Base-by-base conservation (phyloP, 2,888 invertebrate genomes). In the Eupithecia insigniata region DNA sequence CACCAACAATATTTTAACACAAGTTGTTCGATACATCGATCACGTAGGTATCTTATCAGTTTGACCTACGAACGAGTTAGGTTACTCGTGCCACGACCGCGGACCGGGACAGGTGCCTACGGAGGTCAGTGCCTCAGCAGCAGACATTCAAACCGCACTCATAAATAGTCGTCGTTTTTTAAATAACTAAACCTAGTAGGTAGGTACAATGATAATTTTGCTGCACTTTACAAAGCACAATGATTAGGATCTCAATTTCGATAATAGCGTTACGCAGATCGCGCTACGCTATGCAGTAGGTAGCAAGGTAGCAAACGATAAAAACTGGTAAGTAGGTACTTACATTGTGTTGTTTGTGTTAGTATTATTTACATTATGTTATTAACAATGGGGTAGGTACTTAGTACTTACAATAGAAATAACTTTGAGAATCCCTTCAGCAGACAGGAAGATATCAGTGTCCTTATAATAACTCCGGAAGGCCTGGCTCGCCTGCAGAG, bases 381-480 rank as follows among this genome's bases (percentile, higher is more conserved):
- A 18, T 43, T n/a, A 43, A n/a, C 7, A 43, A 18, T 2, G n/a
- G 51, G 6, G 32, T 43, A 34, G 2, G 4, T 76, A 85, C 85
- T 85, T 69, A 89, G 4, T 76, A 85, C 85, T 85, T 69, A 89
- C 89, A 66, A 84, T 81, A 4, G 89, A 83, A 18, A 87, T 22
- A 16, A 87, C 79, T 77, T 89, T 89, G 68, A 90, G 77, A 8
- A 88, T 78, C n/a, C 90, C 89, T 74, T 88, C 90, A 0, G 83
- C 69, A 2, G 90, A 87, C 51, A 83, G 66, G 39, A 87, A 79
- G 64, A 85, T 82, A 60, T 89, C 88, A 67, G 79, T 83, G 10
- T 89, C 84, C 0, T 69, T 74, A 76, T 89, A 91, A 68, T 90
- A 90, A 58, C 83, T 76, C 6, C 84, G 83, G 69, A 88, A 79